Evolutionary conservation across 2,797 vertebrate genomes (phyloP), one percentile per base, ranked within the genome.

Genomic region (Malurus leucopterus): DNA sequence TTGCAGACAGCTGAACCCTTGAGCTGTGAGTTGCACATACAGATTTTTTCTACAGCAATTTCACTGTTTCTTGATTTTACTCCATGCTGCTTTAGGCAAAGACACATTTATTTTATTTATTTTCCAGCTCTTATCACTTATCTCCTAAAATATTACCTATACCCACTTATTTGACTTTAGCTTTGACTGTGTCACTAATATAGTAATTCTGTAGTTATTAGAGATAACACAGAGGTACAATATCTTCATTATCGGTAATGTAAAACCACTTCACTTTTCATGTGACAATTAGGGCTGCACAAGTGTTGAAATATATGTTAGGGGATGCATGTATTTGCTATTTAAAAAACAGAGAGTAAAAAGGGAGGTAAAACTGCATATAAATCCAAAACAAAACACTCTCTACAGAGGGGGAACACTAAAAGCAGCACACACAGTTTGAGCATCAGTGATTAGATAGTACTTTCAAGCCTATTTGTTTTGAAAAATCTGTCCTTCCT

Each of bases 401-500:
- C 58, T 54, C 72, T 62, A 2, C 40, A 30, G 36, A 71, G 61
- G 58, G 13, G 2, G 11, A 64, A 23, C 30, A 72, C 36, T 83
- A 69, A 86, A 84, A 72, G 44, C 63, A 75, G 34, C 67, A 50
- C 30, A 85, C 79, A 44, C 93, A 84, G 87, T 93, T 91, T 93
- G 79, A 93, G 23, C 63, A 34, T 89, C 78, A 90, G 79, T 89
- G 86, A 92, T 93, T 86, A 87, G 80, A 59, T 61, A 73, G 53
- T 69, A 57, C 59, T 92, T 94, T 69, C 77, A 92, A 89, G 76
- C 59, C 53, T 93, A 84, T 94, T 92, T 95, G 76, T 86, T 90
- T 90, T 83, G 90, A 92, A 91, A 94, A 95, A 95, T 91, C 90
- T 94, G 79, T 80, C 82, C 89, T 93, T 90, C 67, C 82, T 70